Percentiles rank a stretch among this genome's conserved stretches.
Evolutionary conservation across 2,797 vertebrate genomes (phyloP).

Genomic region (Pseudochirops cupreus): DNA sequence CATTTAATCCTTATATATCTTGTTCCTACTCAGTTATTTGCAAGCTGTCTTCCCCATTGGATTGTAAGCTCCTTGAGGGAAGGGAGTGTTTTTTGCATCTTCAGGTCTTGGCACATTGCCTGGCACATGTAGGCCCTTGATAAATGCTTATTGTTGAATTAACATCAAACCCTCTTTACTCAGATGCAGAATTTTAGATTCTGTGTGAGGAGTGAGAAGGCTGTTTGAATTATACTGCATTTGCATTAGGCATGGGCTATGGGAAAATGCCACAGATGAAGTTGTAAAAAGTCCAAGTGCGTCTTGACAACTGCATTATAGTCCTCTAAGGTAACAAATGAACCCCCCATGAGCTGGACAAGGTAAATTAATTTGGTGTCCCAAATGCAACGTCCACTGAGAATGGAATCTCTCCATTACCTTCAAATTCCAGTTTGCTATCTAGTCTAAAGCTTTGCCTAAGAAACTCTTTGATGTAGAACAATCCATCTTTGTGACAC

Average conservation of each 20-base stretch:
- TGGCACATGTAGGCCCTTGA: background rate
- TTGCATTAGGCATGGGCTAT: slow-evolving; percentile 42
- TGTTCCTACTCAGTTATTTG: background rate
- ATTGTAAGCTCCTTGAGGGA: background rate
- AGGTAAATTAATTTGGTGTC: slow-evolving; percentile 87
- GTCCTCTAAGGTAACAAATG: slow-evolving; percentile 83
- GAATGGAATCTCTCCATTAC: slow-evolving; percentile 87
- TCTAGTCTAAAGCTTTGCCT: slow-evolving; percentile 86
- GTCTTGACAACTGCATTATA: slow-evolving; percentile 84
- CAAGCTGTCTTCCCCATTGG: background rate
- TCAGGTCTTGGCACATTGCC: background rate
- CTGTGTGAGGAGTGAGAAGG: background rate
- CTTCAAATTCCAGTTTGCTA: slow-evolving; percentile 85
- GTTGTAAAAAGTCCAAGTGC: slow-evolving; percentile 78
- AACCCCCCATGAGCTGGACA: slow-evolving; percentile 80
- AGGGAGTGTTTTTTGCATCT: background rate
- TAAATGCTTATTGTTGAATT: background rate
- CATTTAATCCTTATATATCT: background rate
- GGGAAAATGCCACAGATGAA: slow-evolving; percentile 66
- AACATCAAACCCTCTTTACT: background rate
- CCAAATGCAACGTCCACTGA: slow-evolving; percentile 79
- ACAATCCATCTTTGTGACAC: slow-evolving; percentile 88
- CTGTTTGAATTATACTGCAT: slow-evolving; percentile 75
- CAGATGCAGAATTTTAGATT: background rate
- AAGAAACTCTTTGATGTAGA: slow-evolving; percentile 83